phyloP scores from a whole-genome alignment of 2,113 vertebrate genomes.

The Brachirus orientalis region DNA sequence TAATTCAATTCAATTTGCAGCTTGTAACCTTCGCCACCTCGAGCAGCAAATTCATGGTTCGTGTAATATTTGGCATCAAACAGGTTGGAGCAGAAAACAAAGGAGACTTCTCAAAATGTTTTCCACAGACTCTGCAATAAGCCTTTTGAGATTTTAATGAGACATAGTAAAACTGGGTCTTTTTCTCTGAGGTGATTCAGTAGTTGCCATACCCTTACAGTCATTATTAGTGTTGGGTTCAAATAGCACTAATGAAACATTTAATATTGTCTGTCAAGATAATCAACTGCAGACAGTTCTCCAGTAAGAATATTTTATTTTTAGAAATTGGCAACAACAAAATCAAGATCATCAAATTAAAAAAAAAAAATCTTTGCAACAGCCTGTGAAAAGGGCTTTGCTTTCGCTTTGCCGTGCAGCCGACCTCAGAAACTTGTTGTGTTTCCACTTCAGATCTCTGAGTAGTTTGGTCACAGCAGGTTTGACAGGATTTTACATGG shows the following conservation, averaged over 20 bases:
- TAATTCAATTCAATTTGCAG: background rate
- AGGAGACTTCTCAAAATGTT: background rate
- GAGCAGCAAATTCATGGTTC: too few species aligned
- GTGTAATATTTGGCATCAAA: background rate
- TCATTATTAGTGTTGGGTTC: too few species aligned
- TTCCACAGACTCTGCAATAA: background rate
- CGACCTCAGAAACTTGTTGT: slow-evolving; percentile 43
- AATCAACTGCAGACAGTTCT: too few species aligned
- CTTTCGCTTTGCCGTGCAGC: background rate
- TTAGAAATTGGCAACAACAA: too few species aligned
- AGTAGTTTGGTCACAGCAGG: slow-evolving; percentile 58
- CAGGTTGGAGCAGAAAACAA: background rate
- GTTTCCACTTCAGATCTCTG: background rate
- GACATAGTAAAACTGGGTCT: background rate
- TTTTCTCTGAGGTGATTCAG: too few species aligned
- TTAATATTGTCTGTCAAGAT: too few species aligned
- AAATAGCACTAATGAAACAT: too few species aligned
- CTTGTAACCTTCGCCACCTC: background rate
- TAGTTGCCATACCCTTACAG: too few species aligned
- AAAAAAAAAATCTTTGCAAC: background rate
- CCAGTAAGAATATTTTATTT: too few species aligned
- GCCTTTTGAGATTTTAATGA: background rate
- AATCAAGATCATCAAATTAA: too few species aligned
- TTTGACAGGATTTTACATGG: slow-evolving; percentile 68
- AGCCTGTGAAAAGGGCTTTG: background rate